Evolutionary conservation across 2,797 vertebrate genomes (phyloP).

Genomic region (Hemitrygon akajei): DNA sequence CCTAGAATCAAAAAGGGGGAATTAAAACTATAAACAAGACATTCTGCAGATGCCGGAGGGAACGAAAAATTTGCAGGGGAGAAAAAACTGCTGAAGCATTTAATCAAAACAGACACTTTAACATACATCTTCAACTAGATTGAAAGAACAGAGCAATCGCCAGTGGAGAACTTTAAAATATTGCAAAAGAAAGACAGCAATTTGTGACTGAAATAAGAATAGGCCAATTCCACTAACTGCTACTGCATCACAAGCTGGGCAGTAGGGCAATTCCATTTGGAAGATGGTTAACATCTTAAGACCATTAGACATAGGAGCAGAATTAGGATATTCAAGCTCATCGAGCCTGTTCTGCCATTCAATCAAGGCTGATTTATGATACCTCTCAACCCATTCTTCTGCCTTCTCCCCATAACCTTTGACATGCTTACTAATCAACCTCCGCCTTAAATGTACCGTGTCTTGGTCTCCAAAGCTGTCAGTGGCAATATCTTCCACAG

Average conservation of each 20-base stretch:
- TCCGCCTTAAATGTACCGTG: no score
- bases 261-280: background rate
- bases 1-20: background rate
- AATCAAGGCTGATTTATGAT: no score
- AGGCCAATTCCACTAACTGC: background rate
- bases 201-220: background rate
- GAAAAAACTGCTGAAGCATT: background rate
- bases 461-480: no score
- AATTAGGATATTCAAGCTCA: no score
- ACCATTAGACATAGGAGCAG: background rate
- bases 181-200: background rate
- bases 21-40: no score
- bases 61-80: no score
- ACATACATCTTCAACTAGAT: background rate
- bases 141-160: background rate
- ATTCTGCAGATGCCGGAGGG: no score
- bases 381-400: no score
- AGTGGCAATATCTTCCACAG: no score
- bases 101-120: background rate
- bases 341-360: no score
- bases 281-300: background rate
- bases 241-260: background rate
- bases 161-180: background rate
- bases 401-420: no score
- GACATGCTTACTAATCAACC: no score